Base-by-base conservation (phyloP, 2,888 invertebrate genomes). In the Drosophila kokeensis region DNA sequence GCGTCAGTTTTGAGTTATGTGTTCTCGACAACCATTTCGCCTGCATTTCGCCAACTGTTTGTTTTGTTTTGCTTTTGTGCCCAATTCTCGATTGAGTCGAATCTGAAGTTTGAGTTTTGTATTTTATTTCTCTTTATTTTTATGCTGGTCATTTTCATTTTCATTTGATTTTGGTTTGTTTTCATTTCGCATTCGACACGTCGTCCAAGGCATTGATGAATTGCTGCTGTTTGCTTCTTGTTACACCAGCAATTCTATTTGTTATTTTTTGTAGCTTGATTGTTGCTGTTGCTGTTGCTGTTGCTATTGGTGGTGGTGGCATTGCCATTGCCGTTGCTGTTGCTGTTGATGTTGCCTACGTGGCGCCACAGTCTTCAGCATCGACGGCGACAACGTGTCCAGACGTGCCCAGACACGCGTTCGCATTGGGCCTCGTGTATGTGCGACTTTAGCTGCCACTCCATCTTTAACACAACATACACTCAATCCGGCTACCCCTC, bases 111-210 rank as follows among this genome's bases (percentile, higher is more conserved):
- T 30, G 7, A 8, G 34, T 4, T 42, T 24, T 21, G 11, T n/a
- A 8, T 59, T 50, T 24, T 6, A 24, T 42, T 53, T n/a, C 13
- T 29, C 5, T 18, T 49, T 29, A 21, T 49, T 15, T 27, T 49
- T 30, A 27, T 29, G 32, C 2, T 24, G 48, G 50, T 11, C 65
- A 40, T 57, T 58, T 52, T 48, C 54, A 36, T 24, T 30, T 50
- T 50, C 30, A 30, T 13, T 29, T 49, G 45, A 8, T 45, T 61
- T 53, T 42, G 48, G 30, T 65, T 60, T 62, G 59, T 65, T 80
- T 81, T 76, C 73, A 82, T 80, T 86, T 83, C 83, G 83, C 82
- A 88, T 79, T 83, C 81, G 88, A 81, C 86, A 70, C 75, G 59
- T 75, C 69, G 68, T 69, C 57, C 61, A 53, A 57, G 77, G 80